Evolutionary conservation across 1,140 invertebrate species (phyloP).

Genomic region (Diachasmimorpha longicaudata): DNA sequence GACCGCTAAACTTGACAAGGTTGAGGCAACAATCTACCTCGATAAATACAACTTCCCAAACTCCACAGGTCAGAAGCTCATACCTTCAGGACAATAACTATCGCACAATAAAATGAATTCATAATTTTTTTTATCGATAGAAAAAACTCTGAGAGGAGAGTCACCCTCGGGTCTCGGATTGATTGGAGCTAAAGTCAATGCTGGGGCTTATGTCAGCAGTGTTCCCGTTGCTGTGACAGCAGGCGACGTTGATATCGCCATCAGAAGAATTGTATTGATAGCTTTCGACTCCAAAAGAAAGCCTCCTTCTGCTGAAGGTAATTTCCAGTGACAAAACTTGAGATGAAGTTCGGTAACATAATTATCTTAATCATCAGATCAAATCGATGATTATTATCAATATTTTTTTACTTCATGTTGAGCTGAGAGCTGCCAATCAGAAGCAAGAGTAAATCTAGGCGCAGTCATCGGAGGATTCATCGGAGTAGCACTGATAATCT

Average conservation of each 20-base stretch:
- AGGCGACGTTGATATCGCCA: not conserved
- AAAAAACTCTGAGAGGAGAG: slow-evolving; percentile 3
- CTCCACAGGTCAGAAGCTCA: not conserved
- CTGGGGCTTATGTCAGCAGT: slow-evolving; percentile 28
- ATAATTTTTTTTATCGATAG: slow-evolving; percentile 10
- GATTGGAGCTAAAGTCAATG: slow-evolving; percentile 16
- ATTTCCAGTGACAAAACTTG: too few relatives aligned
- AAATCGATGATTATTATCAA: too few relatives aligned
- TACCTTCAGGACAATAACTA: not conserved
- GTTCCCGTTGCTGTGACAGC: not conserved
- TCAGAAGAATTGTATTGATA: slow-evolving; percentile 29
- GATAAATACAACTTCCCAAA: slow-evolving; percentile 7
- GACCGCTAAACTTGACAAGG: not conserved
- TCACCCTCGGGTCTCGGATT: not conserved
- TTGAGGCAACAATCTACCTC: not conserved
- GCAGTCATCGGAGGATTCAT: slow-evolving; percentile 26
- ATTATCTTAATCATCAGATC: too few relatives aligned
- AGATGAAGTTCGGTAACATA: too few relatives aligned
- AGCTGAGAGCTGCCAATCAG: slow-evolving; percentile 1
- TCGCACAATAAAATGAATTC: not conserved
- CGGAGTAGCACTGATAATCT: not conserved
- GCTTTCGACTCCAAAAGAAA: slow-evolving; percentile 27
- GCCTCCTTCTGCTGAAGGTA: slow-evolving; percentile 21
- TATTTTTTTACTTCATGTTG: slow-evolving; percentile 45
- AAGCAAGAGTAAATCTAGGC: not conserved